Evolutionary conservation across 2,888 invertebrate species (phyloP).

Genomic region (Dendrolimus pini): DNA sequence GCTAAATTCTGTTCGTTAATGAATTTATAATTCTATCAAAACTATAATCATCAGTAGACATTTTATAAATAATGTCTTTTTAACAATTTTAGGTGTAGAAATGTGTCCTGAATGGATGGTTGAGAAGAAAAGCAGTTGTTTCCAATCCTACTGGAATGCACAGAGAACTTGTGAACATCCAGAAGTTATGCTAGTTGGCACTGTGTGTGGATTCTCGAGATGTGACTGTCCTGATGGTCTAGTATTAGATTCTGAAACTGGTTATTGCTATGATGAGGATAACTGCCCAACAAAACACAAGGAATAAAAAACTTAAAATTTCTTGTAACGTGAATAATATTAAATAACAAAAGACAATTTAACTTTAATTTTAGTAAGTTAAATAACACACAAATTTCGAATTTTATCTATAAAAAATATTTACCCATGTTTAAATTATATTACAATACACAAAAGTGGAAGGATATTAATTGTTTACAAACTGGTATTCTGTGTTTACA

Average conservation of each 20-base stretch:
- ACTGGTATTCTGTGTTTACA: no score
- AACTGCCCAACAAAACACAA: constrained; percentile 46
- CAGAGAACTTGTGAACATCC: constrained; percentile 47
- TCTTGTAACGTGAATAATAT: background rate
- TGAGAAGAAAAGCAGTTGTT: constrained; percentile 32
- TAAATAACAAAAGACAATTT: no score
- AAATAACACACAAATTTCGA: no score
- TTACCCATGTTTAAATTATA: no score
- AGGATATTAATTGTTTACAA: no score
- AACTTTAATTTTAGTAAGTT: no score
- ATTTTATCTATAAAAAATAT: no score
- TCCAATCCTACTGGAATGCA: constrained; percentile 35
- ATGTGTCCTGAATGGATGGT: constrained; percentile 47
- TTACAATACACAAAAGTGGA: no score
- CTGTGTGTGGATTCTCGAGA: constrained; percentile 45
- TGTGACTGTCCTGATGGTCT: constrained; percentile 46
- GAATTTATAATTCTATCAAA: no score
- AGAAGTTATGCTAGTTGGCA: constrained; percentile 34
- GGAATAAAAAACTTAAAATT: constrained; percentile 6
- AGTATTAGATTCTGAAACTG: constrained; percentile 42
- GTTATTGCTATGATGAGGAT: constrained; percentile 48
- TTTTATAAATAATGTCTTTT: no score
- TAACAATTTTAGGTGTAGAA: constrained; percentile 35
- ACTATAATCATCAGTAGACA: no score
- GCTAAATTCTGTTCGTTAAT: no score